Conservation (phyloP, 2,797 vertebrate species). For the Myiothlypis coronata region DNA sequence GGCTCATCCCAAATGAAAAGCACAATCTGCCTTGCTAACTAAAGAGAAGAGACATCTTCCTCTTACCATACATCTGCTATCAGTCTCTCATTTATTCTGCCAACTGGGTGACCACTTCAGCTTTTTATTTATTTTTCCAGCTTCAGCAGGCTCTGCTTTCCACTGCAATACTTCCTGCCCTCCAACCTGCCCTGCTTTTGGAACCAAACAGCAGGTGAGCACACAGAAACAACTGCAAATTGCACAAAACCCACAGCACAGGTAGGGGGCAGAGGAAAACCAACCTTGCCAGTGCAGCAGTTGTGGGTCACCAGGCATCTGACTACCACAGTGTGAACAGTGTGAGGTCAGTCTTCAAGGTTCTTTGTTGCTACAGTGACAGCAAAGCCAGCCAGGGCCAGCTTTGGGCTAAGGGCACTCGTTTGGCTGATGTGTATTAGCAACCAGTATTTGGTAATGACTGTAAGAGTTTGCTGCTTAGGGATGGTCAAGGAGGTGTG, state of each 20-base stretch:
- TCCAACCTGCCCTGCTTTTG: constrained; percentile 8
- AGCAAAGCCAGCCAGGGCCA: not conserved
- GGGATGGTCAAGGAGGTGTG: not conserved
- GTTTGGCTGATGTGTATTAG: constrained; percentile 36
- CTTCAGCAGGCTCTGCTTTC: not conserved
- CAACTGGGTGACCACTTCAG: not conserved
- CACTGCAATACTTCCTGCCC: not conserved
- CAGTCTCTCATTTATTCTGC: not conserved
- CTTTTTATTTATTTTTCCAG: not conserved
- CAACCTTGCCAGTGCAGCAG: not conserved
- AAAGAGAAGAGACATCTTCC: not conserved
- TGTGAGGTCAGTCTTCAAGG: constrained; percentile 31
- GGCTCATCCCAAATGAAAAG: constrained; percentile 10
- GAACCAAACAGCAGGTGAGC: constrained; percentile 3
- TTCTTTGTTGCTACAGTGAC: constrained; percentile 41
- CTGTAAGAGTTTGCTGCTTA: not conserved
- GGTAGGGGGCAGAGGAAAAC: not conserved
- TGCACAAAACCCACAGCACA: not conserved
- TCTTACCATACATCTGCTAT: not conserved
- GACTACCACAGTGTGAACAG: constrained; percentile 20
- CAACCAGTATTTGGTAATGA: constrained; percentile 43
- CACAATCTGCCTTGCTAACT: not conserved
- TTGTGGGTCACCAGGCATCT: not conserved
- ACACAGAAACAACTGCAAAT: not conserved
- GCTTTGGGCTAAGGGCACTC: constrained; percentile 56